Evolutionary conservation across 2,888 invertebrate genomes (phyloP).

Genomic region (Nymphalis polychloros): DNA sequence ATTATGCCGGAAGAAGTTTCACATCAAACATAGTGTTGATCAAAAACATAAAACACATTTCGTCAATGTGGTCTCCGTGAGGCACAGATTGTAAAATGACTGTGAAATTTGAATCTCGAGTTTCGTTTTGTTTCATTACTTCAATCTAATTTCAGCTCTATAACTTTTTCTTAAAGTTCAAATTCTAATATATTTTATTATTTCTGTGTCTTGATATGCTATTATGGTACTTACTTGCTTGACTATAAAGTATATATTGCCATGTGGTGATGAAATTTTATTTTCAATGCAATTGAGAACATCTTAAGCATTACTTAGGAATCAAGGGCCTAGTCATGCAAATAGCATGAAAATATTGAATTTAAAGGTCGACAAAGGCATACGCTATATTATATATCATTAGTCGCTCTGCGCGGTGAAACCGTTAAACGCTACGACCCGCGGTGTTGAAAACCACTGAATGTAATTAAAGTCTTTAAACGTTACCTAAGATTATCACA

Average conservation of each 20-base stretch:
- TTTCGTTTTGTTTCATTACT: not conserved
- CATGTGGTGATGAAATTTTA: not conserved
- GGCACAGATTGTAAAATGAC: not conserved
- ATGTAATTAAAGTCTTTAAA: too few relatives aligned
- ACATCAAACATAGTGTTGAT: not conserved
- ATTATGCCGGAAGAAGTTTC: too few relatives aligned
- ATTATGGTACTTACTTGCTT: not conserved
- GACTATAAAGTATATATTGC: slow-evolving; percentile 3
- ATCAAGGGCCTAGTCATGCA: too few relatives aligned
- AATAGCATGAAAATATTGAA: too few relatives aligned
- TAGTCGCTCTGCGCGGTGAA: too few relatives aligned
- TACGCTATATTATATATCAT: too few relatives aligned
- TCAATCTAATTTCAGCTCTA: not conserved
- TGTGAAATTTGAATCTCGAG: slow-evolving; percentile 2
- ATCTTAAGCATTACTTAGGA: not conserved
- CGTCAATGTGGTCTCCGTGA: not conserved
- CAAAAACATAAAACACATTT: not conserved
- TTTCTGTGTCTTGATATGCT: not conserved
- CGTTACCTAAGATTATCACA: too few relatives aligned
- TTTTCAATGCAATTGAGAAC: not conserved
- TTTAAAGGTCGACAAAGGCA: too few relatives aligned
- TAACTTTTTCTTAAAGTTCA: not conserved
- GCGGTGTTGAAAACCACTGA: too few relatives aligned
- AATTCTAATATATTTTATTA: not conserved
- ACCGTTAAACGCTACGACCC: too few relatives aligned